Percentiles rank a stretch among this genome's conserved stretches.
These are phyloP conservation scores for Sisor rabdophorus DNA, from an alignment of 2,113 vertebrate species.

Conservation along the genomic window DNA sequence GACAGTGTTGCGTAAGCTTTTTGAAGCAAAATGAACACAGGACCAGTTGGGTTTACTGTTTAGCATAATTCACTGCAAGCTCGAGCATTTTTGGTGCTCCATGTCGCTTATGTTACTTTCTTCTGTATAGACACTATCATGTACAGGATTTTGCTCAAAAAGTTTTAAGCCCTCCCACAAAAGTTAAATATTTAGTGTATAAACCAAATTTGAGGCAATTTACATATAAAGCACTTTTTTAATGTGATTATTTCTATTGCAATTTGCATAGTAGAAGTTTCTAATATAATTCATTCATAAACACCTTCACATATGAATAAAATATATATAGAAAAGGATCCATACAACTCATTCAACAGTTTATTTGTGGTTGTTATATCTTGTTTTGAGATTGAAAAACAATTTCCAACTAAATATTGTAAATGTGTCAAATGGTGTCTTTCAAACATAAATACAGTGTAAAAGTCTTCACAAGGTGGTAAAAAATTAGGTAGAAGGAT, in stretches of 20 bases:
- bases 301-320: no score
- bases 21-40: background rate
- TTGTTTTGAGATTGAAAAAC: no score
- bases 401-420: no score
- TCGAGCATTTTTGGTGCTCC: no score
- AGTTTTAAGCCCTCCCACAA: background rate
- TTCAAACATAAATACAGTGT: background rate
- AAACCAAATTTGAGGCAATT: background rate
- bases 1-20: background rate
- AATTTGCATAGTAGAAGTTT: no score
- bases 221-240: background rate
- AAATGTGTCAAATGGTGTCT: no score
- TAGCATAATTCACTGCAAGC: background rate
- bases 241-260: background rate
- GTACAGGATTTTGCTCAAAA: background rate
- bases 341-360: no score
- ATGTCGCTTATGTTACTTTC: background rate
- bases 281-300: no score
- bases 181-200: background rate
- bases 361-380: no score
- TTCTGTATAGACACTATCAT: background rate
- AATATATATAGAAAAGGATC: no score
- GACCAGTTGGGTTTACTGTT: background rate
- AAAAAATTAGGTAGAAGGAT: background rate
- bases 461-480: background rate